Evolutionary conservation across 2,113 vertebrate genomes (phyloP).

Genomic region (Tachysurus vachellii): DNA sequence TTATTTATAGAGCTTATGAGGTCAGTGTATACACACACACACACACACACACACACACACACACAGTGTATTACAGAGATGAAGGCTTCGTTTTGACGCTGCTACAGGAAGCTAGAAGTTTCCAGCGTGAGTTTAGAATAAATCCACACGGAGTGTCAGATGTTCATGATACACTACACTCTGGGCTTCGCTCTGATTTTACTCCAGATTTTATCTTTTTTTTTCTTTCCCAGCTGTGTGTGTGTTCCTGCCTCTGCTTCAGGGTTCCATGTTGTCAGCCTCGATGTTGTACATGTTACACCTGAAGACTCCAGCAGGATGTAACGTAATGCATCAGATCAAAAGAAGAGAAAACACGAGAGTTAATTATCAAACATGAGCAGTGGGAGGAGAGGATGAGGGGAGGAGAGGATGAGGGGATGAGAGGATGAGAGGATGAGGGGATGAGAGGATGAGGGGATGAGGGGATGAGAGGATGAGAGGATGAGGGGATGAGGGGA

Average conservation of each 20-base stretch:
- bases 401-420: too few relatives aligned
- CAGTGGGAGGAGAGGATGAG: too few relatives aligned
- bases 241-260: not conserved
- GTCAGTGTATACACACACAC: constrained; percentile 25
- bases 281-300: not conserved
- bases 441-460: not conserved
- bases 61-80: not conserved
- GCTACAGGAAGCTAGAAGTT: not conserved
- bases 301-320: not conserved
- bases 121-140: not conserved
- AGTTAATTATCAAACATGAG: constrained; percentile 27
- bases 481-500: too few relatives aligned
- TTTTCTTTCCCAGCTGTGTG: not conserved
- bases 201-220: not conserved
- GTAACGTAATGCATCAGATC: not conserved
- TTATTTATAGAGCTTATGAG: constrained; percentile 36
- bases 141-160: not conserved
- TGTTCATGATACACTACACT: too few relatives aligned
- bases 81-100: not conserved
- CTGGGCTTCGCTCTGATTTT: not conserved
- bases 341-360: constrained; percentile 19
- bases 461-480: not conserved
- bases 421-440: too few relatives aligned
- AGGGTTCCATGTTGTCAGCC: not conserved
- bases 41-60: constrained; percentile 25